Evolutionary conservation across 2,888 invertebrate species (phyloP).

Genomic region (Pristionchus japonicus): DNA sequence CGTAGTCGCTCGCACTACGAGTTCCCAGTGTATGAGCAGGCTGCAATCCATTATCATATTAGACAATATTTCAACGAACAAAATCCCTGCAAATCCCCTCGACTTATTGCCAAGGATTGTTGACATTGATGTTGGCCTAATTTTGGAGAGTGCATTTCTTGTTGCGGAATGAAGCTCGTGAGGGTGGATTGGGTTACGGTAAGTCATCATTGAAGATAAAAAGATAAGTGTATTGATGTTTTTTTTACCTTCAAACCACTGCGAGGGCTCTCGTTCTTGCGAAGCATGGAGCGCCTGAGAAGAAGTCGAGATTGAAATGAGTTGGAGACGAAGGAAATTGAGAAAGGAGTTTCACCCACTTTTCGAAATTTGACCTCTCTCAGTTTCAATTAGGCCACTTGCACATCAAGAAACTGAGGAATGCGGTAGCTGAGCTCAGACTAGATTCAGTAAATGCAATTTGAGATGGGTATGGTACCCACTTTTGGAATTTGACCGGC

Average conservation of each 20-base stretch:
- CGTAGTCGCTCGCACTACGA: slow-evolving; percentile 41
- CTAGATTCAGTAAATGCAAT: not conserved
- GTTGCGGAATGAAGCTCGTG: not conserved
- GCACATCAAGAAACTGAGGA: not conserved
- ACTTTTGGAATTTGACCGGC: not conserved
- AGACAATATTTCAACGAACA: not conserved
- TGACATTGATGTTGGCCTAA: not conserved
- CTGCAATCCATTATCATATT: not conserved
- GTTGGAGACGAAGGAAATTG: not conserved
- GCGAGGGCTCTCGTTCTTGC: slow-evolving; percentile 45
- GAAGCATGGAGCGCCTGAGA: slow-evolving; percentile 36
- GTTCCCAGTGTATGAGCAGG: slow-evolving; percentile 17
- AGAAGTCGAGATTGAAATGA: not conserved
- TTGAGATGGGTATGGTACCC: not conserved
- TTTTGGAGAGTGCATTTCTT: not conserved
- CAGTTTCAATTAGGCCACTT: not conserved
- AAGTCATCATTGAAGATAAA: not conserved
- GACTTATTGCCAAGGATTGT: not conserved
- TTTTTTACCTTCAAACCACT: slow-evolving; percentile 39
- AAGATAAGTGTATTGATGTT: not conserved
- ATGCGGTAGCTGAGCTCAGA: not conserved
- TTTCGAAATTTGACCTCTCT: not conserved
- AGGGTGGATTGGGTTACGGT: not conserved
- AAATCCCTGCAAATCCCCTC: not conserved
- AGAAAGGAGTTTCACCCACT: not conserved